Base-by-base conservation (phyloP, 2,797 vertebrate genomes). In the Tangara arthus region DNA sequence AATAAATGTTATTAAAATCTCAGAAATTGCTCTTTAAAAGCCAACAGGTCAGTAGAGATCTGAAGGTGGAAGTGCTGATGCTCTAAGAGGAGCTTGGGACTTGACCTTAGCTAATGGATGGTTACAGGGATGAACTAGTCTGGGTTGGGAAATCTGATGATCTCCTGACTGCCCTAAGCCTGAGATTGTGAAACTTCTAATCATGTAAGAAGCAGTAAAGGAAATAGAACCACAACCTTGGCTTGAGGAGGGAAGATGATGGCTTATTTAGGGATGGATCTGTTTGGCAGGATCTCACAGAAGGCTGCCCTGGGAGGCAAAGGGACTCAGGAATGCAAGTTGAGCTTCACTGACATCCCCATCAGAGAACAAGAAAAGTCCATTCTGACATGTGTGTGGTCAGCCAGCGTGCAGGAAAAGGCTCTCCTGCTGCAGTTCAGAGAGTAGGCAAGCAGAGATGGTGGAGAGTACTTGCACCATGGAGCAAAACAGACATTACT, bases 371-470 rank as follows among this genome's bases (percentile, higher is more conserved):
- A 60, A 23, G 15, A 50, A 8, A 49, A 55, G 46, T 17, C 47
- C 65, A 34, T 37, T 79, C 46, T 60, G 53, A n/a, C 34, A 28
- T 0, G 1, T 5, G 10, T 39, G 47, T 10, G 49, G 22, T 42
- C 2, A 5, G 64, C 11, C 50, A 65, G 46, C 0, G 0, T 10
- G n/a, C 23, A 17, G 0, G 15, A 70, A 87, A 1, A 21, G 39
- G 21, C 12, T 70, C 14, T 81, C 34, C 52, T 61, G 34, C 15
- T 13, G 4, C 8, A 59, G 44, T 39, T 71, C 46, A 73, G 32
- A n/a, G 37, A 52, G 24, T 23, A 57, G 68, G 16, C n/a, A 66
- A 82, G 46, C 35, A 55, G 4, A 55, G 12, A 11, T 22, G 15
- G 27, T 27, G 11, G 21, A 82, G 12, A 37, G 27, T 22, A 50